A percentile compares a stretch with the other conserved stretches of the same genome.
These are phyloP conservation scores for Palaemon carinicauda DNA, from an alignment of 1,140 invertebrate genomes.

Conservation along the genomic window DNA sequence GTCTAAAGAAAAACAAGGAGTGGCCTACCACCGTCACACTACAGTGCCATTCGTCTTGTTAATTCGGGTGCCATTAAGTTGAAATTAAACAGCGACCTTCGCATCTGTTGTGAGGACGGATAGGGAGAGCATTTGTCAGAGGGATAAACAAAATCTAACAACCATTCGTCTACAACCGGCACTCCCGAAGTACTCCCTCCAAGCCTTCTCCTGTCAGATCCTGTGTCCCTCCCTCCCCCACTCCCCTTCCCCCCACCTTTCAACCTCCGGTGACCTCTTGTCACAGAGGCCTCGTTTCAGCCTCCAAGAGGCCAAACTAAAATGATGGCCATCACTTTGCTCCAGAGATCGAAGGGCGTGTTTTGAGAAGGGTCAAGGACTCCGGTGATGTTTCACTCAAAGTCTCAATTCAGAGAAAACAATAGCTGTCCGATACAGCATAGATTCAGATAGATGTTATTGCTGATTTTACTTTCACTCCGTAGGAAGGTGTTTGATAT, in stretches of 20 bases:
- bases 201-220: not conserved
- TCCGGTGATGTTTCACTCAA: no score
- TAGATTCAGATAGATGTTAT: no score
- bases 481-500: no score
- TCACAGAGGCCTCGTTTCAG: not conserved
- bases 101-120: constrained; percentile 56
- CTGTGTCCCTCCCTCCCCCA: not conserved
- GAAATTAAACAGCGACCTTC: constrained; percentile 59
- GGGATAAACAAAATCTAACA: constrained; percentile 57
- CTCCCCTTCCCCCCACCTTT: not conserved
- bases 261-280: no score
- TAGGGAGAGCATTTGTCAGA: constrained; percentile 55
- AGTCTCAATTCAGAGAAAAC: no score
- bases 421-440: no score
- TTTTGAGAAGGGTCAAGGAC: no score
- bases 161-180: constrained; percentile 45
- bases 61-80: constrained; percentile 58
- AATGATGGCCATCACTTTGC: not conserved
- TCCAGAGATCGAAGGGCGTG: not conserved
- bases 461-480: no score
- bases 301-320: not conserved
- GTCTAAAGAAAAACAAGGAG: no score
- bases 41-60: constrained; percentile 58
- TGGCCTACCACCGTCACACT: constrained; percentile 30
- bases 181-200: not conserved